Conservation (phyloP, 1,140 invertebrate species). For the Oedothorax gibbosus region DNA sequence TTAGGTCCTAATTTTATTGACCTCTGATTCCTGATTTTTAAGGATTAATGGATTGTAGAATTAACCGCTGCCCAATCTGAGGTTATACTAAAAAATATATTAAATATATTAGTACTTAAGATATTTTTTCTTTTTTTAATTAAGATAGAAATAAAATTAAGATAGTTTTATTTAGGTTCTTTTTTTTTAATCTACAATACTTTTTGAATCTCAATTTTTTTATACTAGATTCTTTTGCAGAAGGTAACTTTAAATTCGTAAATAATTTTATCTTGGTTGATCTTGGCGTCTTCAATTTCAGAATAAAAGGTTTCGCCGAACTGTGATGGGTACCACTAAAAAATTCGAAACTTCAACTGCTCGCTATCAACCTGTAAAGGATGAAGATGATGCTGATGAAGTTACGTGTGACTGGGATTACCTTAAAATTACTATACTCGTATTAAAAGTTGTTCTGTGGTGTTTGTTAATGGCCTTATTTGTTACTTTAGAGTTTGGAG, state of each 20-base stretch:
- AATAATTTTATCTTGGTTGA: too few species aligned
- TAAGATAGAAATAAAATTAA: neutral
- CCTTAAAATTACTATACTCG: slow-evolving; percentile 51
- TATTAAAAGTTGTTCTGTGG: slow-evolving; percentile 74
- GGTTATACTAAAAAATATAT: slow-evolving; percentile 1
- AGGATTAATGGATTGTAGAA: too few species aligned
- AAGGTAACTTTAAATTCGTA: too few species aligned
- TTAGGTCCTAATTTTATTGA: too few species aligned
- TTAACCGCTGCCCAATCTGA: neutral
- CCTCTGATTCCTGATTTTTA: too few species aligned
- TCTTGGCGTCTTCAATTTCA: slow-evolving; percentile 12
- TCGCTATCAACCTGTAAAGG: slow-evolving; percentile 2
- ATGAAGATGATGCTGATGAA: slow-evolving; percentile 30
- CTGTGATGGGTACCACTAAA: neutral
- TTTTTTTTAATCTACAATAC: neutral
- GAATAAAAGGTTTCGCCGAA: slow-evolving; percentile 5
- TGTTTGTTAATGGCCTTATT: slow-evolving; percentile 76
- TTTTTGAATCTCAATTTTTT: neutral
- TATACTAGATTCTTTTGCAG: too few species aligned
- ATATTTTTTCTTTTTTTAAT: neutral
- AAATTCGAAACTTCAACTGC: neutral
- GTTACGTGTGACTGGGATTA: slow-evolving; percentile 27
- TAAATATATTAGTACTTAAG: neutral
- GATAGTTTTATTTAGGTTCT: neutral
- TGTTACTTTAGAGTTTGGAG: slow-evolving; percentile 87